Base-by-base conservation (phyloP, 2,797 vertebrate genomes). In the Myotis findleyi region DNA sequence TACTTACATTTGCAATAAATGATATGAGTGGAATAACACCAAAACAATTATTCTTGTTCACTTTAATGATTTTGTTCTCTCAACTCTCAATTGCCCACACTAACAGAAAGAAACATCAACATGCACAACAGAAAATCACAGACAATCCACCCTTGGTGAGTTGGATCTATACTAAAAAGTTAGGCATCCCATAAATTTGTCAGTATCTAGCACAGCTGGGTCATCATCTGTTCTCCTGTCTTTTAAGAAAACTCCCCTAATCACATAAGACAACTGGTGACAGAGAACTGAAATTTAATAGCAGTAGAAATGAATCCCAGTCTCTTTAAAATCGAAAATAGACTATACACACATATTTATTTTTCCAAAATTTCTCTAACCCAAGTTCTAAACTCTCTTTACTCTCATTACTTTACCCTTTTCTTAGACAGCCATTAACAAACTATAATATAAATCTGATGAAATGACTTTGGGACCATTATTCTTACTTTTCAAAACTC, bases 321-420 rank as follows among this genome's bases (percentile, higher is more conserved):
- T 27, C 87, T 47, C 41, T 69, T 75, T 86, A 36, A 68, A 72
- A 59, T 73, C 21, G 30, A 18, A 71, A 93, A 51, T 3, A 38
- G 57, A 47, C 44, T 49, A 71, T 16, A 83, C 21, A 30, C 17
- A 88, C 33, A 71, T 30, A 71, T 71, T 55, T 71, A 64, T 51
- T 89, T 72, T 94, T 59, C 47, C 36, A 71, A 86, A 51, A 49
- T 71, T 88, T 85, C 59, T 92, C 33, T 71, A 82, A 71, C 23
- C 8, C 55, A 68, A 94, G 9, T 81, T 88, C 66, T 76, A 76
- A 76, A 91, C 44, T 85, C 3, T 94, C 27, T 23, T 81, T 91
- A 44, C 20, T 80, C 33, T 81, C 57, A 49, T 66, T 66, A 77
- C 20, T 38, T 36, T 71, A n/a, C 13, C 41, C 27, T 49, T 75